Conservation (phyloP, 2,113 vertebrate species). For the Taurulus bubalis region DNA sequence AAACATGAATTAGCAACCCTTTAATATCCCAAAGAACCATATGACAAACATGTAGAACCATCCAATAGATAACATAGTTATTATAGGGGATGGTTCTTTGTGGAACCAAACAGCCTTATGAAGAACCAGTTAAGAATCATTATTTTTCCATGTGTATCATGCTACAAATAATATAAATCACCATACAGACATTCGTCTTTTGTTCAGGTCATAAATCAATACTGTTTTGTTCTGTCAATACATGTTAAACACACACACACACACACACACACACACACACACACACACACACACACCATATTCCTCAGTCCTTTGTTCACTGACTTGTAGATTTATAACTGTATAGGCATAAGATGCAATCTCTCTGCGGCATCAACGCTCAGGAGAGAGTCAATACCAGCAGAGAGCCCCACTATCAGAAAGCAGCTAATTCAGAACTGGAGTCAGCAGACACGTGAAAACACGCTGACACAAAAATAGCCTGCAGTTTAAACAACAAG, state of each 20-base stretch:
- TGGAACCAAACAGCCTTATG: too few species aligned
- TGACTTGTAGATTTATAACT: slow-evolving; percentile 36
- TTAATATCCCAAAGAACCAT: too few species aligned
- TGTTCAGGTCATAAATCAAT: slow-evolving; percentile 72
- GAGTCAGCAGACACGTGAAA: slow-evolving; percentile 23
- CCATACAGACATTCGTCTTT: slow-evolving; percentile 34
- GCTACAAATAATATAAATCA: slow-evolving; percentile 15
- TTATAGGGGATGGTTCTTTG: too few species aligned
- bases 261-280: slow-evolving; percentile 21
- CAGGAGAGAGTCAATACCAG: slow-evolving; percentile 59
- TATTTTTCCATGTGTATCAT: background rate
- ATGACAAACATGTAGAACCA: too few species aligned
- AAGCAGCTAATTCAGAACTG: slow-evolving; percentile 33
- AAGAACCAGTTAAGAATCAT: too few species aligned
- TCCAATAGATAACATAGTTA: too few species aligned
- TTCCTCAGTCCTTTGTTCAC: slow-evolving; percentile 61
- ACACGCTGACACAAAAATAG: slow-evolving; percentile 27
- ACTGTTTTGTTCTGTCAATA: slow-evolving; percentile 54
- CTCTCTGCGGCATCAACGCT: slow-evolving; percentile 57
- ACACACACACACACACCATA: slow-evolving; percentile 18
- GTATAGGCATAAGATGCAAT: slow-evolving; percentile 47
- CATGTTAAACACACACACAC: slow-evolving; percentile 33
- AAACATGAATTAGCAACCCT: too few species aligned
- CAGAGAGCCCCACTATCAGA: slow-evolving; percentile 58
- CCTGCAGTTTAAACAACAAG: slow-evolving; percentile 35